Percentiles rank a stretch among this genome's conserved stretches.
Conservation (phyloP, 2,888 invertebrate genomes). For the Gari tellinella region DNA sequence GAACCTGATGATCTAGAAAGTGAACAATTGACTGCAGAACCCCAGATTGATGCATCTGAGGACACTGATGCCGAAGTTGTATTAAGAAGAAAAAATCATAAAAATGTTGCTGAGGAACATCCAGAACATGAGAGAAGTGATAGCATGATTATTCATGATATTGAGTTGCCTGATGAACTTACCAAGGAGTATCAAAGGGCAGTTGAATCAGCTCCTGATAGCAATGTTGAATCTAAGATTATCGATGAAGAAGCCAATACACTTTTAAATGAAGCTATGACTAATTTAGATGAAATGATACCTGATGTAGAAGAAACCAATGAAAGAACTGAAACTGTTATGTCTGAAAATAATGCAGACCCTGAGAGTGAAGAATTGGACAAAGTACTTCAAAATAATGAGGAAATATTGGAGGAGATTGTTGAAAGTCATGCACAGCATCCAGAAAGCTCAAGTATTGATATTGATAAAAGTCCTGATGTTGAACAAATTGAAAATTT, state of each 20-base stretch:
- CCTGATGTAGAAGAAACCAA: constrained; percentile 7
- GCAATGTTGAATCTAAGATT: background rate
- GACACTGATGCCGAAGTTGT: constrained; percentile 16
- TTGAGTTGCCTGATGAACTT: constrained; percentile 10
- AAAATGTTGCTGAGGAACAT: background rate
- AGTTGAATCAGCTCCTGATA: background rate
- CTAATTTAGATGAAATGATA: constrained; percentile 14
- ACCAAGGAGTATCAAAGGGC: background rate
- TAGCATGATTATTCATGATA: constrained; percentile 42
- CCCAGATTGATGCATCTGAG: no score
- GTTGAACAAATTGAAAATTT: constrained; percentile 6
- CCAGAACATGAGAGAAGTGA: constrained; percentile 11
- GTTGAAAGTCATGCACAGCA: no score
- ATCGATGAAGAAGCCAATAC: background rate
- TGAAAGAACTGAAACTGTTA: background rate
- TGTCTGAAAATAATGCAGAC: background rate
- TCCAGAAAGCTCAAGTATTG: background rate
- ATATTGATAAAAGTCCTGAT: no score
- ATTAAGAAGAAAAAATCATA: constrained; percentile 16
- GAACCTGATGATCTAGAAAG: no score
- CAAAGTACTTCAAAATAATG: no score
- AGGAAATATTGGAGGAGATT: no score
- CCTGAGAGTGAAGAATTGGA: background rate
- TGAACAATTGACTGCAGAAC: no score
- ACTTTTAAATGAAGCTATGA: constrained; percentile 5